Evolutionary conservation across 1,140 invertebrate genomes (phyloP).

Genomic region (Dinoponera quadriceps): DNA sequence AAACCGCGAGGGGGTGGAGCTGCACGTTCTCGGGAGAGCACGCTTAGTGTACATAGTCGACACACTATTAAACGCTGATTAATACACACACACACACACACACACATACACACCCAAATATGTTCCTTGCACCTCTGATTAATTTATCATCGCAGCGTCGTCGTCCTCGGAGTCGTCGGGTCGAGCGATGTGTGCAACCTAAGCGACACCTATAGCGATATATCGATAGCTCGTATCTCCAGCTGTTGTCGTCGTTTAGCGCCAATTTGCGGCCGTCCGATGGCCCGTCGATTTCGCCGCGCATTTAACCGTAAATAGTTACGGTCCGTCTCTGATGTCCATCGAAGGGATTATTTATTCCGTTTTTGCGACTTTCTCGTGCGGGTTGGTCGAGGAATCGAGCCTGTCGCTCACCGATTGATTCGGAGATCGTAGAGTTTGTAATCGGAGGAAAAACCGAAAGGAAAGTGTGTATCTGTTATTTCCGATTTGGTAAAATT

Average conservation of each 20-base stretch:
- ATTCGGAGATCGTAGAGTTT: not conserved
- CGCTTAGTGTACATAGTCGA: conserved; percentile 57
- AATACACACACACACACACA: too few species aligned
- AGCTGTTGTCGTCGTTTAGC: not conserved
- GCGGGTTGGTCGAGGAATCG: too few species aligned
- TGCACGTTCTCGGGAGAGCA: conserved; percentile 50
- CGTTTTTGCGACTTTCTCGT: not conserved
- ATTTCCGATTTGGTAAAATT: too few species aligned
- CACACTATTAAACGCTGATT: too few species aligned
- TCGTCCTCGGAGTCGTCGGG: conserved; percentile 36
- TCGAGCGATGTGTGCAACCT: conserved; percentile 33
- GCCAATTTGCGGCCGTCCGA: not conserved
- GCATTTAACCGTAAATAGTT: not conserved
- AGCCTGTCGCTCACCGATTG: not conserved
- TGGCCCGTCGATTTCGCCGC: not conserved
- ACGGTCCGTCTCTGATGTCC: conserved; percentile 19
- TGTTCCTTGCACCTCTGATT: conserved; percentile 46
- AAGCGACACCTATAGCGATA: conserved; percentile 20
- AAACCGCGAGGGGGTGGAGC: not conserved
- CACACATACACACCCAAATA: not conserved
- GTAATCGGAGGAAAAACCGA: too few species aligned
- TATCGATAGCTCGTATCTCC: conserved; percentile 2
- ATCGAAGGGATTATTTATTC: conserved; percentile 12
- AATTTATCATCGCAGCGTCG: conserved; percentile 45
- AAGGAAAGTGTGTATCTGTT: too few species aligned